Evolutionary conservation across 2,888 invertebrate species (phyloP).

Genomic region (Chromoteleia sp.): DNA sequence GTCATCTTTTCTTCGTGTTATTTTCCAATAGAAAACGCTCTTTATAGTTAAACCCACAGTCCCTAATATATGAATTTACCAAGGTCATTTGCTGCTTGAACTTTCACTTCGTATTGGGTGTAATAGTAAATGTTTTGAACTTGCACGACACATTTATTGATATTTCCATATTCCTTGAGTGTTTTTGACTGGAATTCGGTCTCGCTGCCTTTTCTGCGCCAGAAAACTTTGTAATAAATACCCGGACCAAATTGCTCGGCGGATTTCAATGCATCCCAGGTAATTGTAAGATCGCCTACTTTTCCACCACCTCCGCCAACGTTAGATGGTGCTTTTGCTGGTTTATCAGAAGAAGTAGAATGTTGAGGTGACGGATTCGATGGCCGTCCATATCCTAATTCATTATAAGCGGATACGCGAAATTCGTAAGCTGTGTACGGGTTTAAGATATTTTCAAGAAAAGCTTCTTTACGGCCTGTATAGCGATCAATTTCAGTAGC

Average conservation of each 20-base stretch:
- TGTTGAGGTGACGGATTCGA: conserved; percentile 95
- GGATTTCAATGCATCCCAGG: conserved; percentile 92
- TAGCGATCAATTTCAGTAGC: conserved; percentile 91
- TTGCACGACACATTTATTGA: conserved; percentile 91
- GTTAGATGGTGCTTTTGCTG: conserved; percentile 91
- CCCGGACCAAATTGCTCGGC: conserved; percentile 95
- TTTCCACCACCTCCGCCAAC: conserved; percentile 98
- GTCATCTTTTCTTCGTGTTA: no score
- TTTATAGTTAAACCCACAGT: no score
- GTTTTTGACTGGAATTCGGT: conserved; percentile 91
- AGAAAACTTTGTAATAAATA: conserved; percentile 95
- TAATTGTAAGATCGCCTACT: conserved; percentile 96
- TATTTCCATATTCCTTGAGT: conserved; percentile 90
- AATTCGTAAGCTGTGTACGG: conserved; percentile 97
- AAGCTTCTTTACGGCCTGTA: conserved; percentile 91
- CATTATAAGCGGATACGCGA: conserved; percentile 94
- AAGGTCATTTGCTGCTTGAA: conserved; percentile 92
- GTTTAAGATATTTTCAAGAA: conserved; percentile 89
- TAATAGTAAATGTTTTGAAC: conserved; percentile 91
- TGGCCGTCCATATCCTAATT: conserved; percentile 91
- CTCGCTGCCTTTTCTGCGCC: conserved; percentile 90
- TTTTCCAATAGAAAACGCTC: no score
- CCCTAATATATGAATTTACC: no score
- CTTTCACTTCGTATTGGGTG: conserved; percentile 93
- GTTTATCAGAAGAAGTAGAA: conserved; percentile 92